Percentiles rank a stretch among this genome's conserved stretches.
Conservation (phyloP, 2,797 vertebrate species). For the Microhierax caerulescens region DNA sequence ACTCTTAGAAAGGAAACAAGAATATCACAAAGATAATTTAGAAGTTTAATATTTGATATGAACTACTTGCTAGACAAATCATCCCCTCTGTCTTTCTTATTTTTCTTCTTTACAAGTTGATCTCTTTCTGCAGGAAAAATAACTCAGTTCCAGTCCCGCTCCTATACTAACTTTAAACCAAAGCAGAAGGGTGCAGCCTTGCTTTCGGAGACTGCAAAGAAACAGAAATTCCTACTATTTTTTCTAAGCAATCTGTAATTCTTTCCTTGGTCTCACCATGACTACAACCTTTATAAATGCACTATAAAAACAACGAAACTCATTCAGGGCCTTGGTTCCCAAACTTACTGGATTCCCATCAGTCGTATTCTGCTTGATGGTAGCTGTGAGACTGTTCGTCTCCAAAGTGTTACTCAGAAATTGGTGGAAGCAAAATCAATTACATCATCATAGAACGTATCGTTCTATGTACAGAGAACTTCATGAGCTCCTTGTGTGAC, state of each 20-base stretch:
- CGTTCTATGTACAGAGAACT: not conserved
- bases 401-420: not conserved
- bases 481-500: not conserved
- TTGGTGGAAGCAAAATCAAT: not conserved
- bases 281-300: not conserved
- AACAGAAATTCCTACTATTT: not conserved
- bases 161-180: not conserved
- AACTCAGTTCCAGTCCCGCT: not conserved
- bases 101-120: not conserved
- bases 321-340: not conserved
- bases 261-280: not conserved
- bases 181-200: not conserved
- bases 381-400: not conserved
- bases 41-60: not conserved
- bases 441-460: not conserved
- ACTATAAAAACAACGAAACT: not conserved
- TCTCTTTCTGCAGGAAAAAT: not conserved
- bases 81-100: not conserved
- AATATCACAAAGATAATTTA: not conserved
- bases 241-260: not conserved
- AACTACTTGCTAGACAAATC: not conserved
- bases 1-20: not conserved
- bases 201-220: not conserved
- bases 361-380: not conserved
- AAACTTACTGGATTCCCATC: not conserved